Base-by-base conservation (phyloP, 1,140 invertebrate genomes). In the Archegozetes longisetosus region DNA sequence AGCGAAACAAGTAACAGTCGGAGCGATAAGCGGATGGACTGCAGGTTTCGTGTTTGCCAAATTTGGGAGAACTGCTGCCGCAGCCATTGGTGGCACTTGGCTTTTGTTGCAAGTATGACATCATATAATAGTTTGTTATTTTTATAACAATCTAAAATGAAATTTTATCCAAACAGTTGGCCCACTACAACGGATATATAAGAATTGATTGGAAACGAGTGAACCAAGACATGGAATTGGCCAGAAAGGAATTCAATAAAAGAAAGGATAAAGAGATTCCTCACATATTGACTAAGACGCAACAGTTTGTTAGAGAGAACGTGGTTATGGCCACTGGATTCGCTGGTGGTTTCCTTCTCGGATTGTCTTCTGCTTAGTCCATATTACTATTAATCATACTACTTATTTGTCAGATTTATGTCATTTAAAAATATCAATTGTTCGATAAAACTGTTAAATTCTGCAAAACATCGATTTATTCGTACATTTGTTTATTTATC, bases 121-220 rank as follows among this genome's bases (percentile, higher is more conserved):
- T 26, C 52, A 53, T 3, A 53, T 60, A n/a, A 12, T 28, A 0
- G 24, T 51, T 47, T 6, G 6, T 40, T 6, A 25, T 46, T 57
- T 14, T 32, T 59, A 28, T 52, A 14, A 24, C 3, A 29, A n/a
- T 46, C 55, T 54, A 23, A n/a, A 25, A n/a, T 32, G 32, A 6
- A 29, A 50, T 58, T 57, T 47, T 54, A 58, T 61, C 49, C 52
- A 53, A 27, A 24, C 53, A 72, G 71, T 62, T 73, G 66, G 90
- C 89, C 1, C 83, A 85, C 62, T 84, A 92, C 68, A 83, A 89
- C 69, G 90, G 88, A n/a, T 91, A 91, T 65, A 84, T 95, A 51
- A 86, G 87, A 58, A 70, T 75, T 24, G 71, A 94, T 72, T 93
- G 89, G 89, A 82, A 83, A 60, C 84, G 85, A 74, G 76, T 94